A percentile compares a stretch with the other conserved stretches of the same genome.
Evolutionary conservation across 2,797 vertebrate species (phyloP).

Genomic region (Myiothlypis chrysogaster): DNA sequence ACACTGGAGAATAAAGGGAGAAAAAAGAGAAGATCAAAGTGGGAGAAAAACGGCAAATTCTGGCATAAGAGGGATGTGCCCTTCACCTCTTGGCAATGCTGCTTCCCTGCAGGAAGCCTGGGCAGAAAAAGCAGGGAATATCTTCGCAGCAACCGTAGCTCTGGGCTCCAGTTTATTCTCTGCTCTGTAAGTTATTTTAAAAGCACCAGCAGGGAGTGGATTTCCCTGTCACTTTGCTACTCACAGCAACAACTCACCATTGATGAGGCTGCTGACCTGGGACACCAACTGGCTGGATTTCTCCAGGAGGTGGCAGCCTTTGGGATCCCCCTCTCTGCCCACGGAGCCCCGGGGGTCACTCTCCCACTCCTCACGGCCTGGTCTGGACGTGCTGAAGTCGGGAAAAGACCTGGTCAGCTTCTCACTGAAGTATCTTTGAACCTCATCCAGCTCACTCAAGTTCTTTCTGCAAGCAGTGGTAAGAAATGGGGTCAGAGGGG

Average conservation of each 20-base stretch:
- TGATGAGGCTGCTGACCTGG: constrained; percentile 84
- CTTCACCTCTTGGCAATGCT: neutral
- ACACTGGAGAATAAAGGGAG: neutral
- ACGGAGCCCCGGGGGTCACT: neutral
- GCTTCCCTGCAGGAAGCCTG: neutral
- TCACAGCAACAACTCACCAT: constrained; percentile 72
- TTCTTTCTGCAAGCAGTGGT: constrained; percentile 81
- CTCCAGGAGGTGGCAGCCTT: constrained; percentile 73
- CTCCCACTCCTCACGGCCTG: neutral
- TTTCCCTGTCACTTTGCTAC: neutral
- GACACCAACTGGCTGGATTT: constrained; percentile 83
- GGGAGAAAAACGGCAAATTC: neutral
- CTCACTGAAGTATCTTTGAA: constrained; percentile 88
- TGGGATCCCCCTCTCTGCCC: neutral
- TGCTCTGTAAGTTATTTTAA: neutral
- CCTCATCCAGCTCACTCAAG: constrained; percentile 90
- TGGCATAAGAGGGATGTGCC: neutral
- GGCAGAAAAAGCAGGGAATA: neutral
- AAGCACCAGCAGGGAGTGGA: neutral
- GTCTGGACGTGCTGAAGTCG: neutral
- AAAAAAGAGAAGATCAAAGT: neutral
- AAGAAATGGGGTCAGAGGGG: neutral
- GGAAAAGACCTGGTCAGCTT: constrained; percentile 84
- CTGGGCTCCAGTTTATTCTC: neutral
- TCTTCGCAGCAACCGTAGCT: neutral